A percentile compares a stretch with the other conserved stretches of the same genome.
Evolutionary conservation across 2,113 vertebrate species (phyloP).

Genomic region (Ondatra zibethicus): DNA sequence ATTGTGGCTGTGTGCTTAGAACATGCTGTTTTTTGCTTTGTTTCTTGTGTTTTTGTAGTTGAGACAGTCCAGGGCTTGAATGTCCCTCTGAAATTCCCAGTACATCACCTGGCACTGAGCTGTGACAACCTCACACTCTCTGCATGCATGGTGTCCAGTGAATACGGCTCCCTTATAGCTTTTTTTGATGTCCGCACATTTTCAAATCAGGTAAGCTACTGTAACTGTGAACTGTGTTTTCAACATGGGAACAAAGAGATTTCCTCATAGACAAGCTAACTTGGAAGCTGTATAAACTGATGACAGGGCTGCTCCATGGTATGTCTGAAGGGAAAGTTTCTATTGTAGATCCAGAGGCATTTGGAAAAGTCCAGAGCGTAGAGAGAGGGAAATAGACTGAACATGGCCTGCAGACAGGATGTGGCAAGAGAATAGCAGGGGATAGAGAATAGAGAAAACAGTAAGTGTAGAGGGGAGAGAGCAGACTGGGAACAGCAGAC

Average conservation of each 20-base stretch:
- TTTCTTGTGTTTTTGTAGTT: conserved; percentile 84
- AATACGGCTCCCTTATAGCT: conserved; percentile 87
- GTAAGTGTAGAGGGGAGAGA: neutral
- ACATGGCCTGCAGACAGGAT: neutral
- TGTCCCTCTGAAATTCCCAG: conserved; percentile 87
- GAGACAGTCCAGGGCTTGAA: conserved; percentile 86
- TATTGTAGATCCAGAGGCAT: neutral
- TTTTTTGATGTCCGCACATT: conserved; percentile 96
- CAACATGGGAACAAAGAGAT: neutral
- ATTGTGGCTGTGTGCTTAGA: neutral
- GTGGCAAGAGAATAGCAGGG: neutral
- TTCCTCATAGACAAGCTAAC: neutral
- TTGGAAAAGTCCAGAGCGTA: neutral
- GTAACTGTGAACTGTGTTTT: neutral
- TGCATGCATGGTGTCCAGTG: conserved; percentile 89
- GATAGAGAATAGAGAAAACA: neutral
- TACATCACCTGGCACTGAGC: conserved; percentile 95
- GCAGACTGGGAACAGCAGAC: neutral
- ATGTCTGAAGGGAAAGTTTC: neutral
- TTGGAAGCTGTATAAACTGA: neutral
- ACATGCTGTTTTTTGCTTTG: neutral
- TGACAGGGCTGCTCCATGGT: neutral
- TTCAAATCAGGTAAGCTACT: conserved; percentile 91
- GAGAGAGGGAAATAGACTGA: neutral
- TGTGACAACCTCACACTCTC: conserved; percentile 95